Evolutionary conservation across 1,140 invertebrate genomes (phyloP).

Genomic region (Anagrus nilaparvatae): DNA sequence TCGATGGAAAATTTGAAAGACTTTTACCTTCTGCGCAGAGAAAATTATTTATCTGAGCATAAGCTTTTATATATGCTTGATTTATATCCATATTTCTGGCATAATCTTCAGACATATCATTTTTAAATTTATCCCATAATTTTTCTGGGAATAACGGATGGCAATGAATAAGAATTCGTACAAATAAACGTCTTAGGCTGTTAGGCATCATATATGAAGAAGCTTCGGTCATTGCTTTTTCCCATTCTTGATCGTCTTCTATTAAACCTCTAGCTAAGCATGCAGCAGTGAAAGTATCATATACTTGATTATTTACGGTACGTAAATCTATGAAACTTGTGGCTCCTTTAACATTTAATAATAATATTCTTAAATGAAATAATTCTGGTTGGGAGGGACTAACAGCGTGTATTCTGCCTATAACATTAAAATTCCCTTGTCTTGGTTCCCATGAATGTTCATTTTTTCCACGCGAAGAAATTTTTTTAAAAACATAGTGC

Average conservation of each 20-base stretch:
- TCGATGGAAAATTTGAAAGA: not conserved
- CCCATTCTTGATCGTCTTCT: constrained; percentile 12
- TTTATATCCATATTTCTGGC: not conserved
- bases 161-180: no score
- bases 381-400: constrained; percentile 21
- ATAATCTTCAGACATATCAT: constrained; percentile 9
- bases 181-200: constrained; percentile 5
- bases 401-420: constrained; percentile 18
- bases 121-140: constrained; percentile 12
- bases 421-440: constrained; percentile 5
- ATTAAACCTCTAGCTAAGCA: constrained; percentile 11
- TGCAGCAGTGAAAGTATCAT: constrained; percentile 24
- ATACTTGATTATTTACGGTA: constrained; percentile 19
- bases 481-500: constrained; percentile 13
- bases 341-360: constrained; percentile 25
- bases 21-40: constrained; percentile 4
- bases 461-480: not conserved
- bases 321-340: constrained; percentile 25
- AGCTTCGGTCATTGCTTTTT: constrained; percentile 3
- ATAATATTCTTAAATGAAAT: constrained; percentile 28
- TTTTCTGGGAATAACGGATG: constrained; percentile 6
- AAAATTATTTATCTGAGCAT: constrained; percentile 1
- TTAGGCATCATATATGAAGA: not conserved
- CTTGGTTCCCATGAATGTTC: constrained; percentile 1
- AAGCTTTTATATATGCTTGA: constrained; percentile 3